Evolutionary conservation across 2,113 vertebrate genomes (phyloP), one percentile per base, ranked within the genome.

Genomic region (Saiga tatarica): DNA sequence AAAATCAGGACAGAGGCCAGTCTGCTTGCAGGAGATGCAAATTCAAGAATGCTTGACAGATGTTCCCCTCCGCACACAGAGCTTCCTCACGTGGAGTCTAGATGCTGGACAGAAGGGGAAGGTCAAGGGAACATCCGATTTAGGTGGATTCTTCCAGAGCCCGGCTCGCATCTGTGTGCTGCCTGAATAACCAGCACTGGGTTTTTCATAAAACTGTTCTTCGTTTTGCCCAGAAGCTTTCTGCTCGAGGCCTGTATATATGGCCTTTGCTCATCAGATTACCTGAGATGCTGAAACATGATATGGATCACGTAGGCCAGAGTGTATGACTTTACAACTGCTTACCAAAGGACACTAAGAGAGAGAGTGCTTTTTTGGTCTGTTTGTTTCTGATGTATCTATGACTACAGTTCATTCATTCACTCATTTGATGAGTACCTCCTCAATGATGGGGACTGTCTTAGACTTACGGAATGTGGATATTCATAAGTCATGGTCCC

Each of bases 1-100:
- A 98, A 96, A 95, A 97, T 95, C 93, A 97, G 97, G 93, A 76
- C 42, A 79, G 45, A 97, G 91, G 87, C 87, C 1, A 89, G 64
- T 39, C 90, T 14, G 96, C 53, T 97, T 93, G 59, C 50, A 92
- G 71, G 42, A 95, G 53, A 94, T 45, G 91, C 67, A 76, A 81
- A 94, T 33, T 52, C 0, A 11, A 42, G 87, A 89, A 45, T 0
- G 0, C 86, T 62, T 59, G 78, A 55, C 30, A 91, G 88, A 84
- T 86, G 9, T 5, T 53, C 76, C 9, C 60, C 85, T 82, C 26
- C 14, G 6, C 30, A 4, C 36, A n/a, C 1, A 45, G 36, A 42
- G 50, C 84, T 79, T 53, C 52, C 5, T 83, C 81, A 25, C 0
- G 78, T 85, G 26, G 9, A 95, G 60, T 30, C 6, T 71, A 17